Evolutionary conservation across 2,797 vertebrate species (phyloP), one percentile per base, ranked within the genome.

Genomic region (Malurus splendens): DNA sequence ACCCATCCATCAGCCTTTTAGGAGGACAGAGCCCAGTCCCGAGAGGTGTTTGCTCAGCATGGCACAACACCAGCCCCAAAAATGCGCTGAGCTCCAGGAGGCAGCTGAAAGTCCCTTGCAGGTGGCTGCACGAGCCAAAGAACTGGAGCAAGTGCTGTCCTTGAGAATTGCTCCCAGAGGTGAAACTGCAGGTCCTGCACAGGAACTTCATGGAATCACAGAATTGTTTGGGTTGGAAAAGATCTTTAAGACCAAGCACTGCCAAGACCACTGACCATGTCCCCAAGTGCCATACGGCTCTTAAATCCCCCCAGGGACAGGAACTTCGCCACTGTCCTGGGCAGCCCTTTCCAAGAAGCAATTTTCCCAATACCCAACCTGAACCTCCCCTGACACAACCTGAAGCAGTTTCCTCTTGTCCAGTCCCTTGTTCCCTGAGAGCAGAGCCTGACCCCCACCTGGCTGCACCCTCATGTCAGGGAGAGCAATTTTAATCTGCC

Each of bases 251-350:
- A 32, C 32, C 32, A 32, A 32, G 42, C 14, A 61, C 28, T 39
- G 50, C 19, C 62, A 56, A 56, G 24, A 42, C 50, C 38, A 30
- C 7, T 55, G n/a, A 48, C 27, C 48, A 16, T 33, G 24, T 50
- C 9, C 28, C 32, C 50, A 62, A 0, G 10, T 68, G 42, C 14
- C 48, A 81, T 42, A 32, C 0, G 4, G 42, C 20, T 50, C 12
- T 30, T 56, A 62, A 74, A 74, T 44, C 1, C 24, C 14, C 4
- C 23, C 48, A 38, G 36, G 9, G 19, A 38, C 18, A 19, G n/a
- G 4, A 48, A 50, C 5, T 48, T 4, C n/a, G 20, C 2, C n/a
- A 3, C 1, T 55, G 55, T 12, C 27, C n/a, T 15, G 4, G 14
- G 62, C 48, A 61, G 7, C 17, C 7, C 38, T 62, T 75, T 44